phyloP scores from a whole-genome alignment of 1,140 invertebrate species.

The Pseudomyrmex dendroicus region DNA sequence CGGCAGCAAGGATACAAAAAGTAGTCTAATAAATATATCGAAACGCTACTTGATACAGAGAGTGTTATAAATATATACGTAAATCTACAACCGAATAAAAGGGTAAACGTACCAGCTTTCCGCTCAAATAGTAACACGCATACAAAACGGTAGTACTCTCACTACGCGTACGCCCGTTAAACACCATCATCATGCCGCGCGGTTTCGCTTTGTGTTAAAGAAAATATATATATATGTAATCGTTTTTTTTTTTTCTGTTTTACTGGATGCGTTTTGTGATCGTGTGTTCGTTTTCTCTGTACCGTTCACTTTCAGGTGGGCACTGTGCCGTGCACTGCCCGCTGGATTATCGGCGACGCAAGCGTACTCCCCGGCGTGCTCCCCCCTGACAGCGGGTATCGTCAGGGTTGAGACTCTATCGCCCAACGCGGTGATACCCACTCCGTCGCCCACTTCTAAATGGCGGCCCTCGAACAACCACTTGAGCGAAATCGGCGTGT shows the following conservation, averaged over 20 bases:
- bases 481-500: conserved; percentile 89
- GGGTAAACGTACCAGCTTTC: conserved; percentile 56
- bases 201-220: conserved; percentile 54
- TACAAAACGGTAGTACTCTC: conserved; percentile 57
- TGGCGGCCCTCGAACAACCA: conserved; percentile 87
- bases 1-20: conserved; percentile 59
- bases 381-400: conserved; percentile 82
- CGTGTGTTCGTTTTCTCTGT: conserved; percentile 63
- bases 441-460: conserved; percentile 84
- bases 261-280: conserved; percentile 58
- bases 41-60: conserved; percentile 63
- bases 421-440: conserved; percentile 87
- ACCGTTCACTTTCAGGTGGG: conserved; percentile 86
- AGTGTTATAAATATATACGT: conserved; percentile 21
- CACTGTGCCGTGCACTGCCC: conserved; percentile 87
- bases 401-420: conserved; percentile 85
- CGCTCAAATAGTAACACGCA: conserved; percentile 63
- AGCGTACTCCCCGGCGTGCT: conserved; percentile 91
- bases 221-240: conserved; percentile 27
- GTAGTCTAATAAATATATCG: conserved; percentile 47
- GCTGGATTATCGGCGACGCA: conserved; percentile 90
- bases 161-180: conserved; percentile 66
- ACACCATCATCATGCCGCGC: conserved; percentile 70
- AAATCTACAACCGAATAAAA: conserved; percentile 60
- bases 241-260: conserved; percentile 48